A percentile compares a stretch with the other conserved stretches of the same genome.
These are phyloP conservation scores for Eristalinus aeneus DNA, from an alignment of 2,888 invertebrate species.

Conservation along the genomic window DNA sequence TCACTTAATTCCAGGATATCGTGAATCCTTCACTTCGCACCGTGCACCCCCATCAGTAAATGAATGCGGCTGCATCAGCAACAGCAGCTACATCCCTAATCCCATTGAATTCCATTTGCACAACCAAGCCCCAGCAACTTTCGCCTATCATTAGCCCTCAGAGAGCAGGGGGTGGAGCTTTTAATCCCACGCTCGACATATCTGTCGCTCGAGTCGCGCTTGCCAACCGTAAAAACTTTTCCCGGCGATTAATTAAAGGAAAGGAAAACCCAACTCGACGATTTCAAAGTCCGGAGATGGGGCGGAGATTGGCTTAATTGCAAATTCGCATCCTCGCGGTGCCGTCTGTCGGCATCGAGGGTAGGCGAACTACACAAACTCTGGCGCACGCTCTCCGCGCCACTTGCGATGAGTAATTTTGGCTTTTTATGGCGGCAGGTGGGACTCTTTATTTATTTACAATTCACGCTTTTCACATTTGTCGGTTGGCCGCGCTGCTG, in stretches of 20 bases:
- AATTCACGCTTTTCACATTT: slow-evolving; percentile 27
- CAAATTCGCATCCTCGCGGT: slow-evolving; percentile 2
- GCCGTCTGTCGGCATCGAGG: not conserved
- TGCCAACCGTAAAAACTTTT: slow-evolving; percentile 26
- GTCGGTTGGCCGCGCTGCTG: not conserved
- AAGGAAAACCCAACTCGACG: not conserved
- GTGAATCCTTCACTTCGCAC: not conserved
- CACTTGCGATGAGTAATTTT: slow-evolving; percentile 38
- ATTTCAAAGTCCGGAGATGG: not conserved
- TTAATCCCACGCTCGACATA: slow-evolving; percentile 18
- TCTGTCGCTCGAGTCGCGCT: slow-evolving; percentile 28
- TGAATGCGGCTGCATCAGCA: slow-evolving; percentile 34
- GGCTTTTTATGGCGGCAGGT: slow-evolving; percentile 44
- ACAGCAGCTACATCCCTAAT: slow-evolving; percentile 1
- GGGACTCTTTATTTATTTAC: slow-evolving; percentile 47
- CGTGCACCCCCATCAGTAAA: not conserved
- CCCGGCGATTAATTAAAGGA: slow-evolving; percentile 53
- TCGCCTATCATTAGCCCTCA: slow-evolving; percentile 6
- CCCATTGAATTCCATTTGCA: not conserved
- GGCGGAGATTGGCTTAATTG: slow-evolving; percentile 33
- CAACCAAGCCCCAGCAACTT: no score
- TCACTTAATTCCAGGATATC: not conserved
- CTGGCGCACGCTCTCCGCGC: not conserved
- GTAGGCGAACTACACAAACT: not conserved
- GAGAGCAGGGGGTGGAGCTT: not conserved